Conservation (phyloP, 2,888 invertebrate genomes). For the Volucella zonaria region DNA sequence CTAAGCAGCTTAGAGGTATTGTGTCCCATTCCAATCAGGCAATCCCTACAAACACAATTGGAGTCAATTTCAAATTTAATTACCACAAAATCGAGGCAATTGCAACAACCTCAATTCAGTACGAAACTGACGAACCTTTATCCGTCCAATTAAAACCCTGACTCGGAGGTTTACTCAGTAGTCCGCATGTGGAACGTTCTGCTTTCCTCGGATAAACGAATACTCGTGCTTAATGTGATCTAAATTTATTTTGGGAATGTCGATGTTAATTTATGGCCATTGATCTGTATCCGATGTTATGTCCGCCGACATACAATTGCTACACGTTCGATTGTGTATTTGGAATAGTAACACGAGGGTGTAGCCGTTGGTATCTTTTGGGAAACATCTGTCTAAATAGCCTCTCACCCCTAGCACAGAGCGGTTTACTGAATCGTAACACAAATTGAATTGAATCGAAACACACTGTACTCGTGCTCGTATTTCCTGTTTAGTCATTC, state of each 20-base stretch:
- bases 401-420: not conserved
- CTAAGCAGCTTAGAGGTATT: conserved; percentile 42
- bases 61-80: not conserved
- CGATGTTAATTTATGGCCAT: conserved; percentile 39
- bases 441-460: conserved; percentile 3
- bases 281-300: conserved; percentile 35
- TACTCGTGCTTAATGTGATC: conserved; percentile 11
- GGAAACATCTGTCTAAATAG: conserved; percentile 50
- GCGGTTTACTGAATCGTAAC: conserved; percentile 13
- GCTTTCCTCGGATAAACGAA: conserved; percentile 17
- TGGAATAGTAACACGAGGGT: conserved; percentile 25
- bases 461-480: not conserved
- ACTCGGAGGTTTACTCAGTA: not conserved
- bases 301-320: conserved; percentile 4
- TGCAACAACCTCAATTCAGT: conserved; percentile 26
- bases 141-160: conserved; percentile 16
- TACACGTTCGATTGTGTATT: conserved; percentile 27
- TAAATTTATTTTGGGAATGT: conserved; percentile 15
- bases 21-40: not conserved
- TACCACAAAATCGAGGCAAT: not conserved
- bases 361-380: not conserved
- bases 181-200: not conserved
- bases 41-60: conserved; percentile 19
- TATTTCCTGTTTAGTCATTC: conserved; percentile 50
- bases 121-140: not conserved